Evolutionary conservation across 2,797 vertebrate species (phyloP).

Genomic region (Trachurus trachurus): DNA sequence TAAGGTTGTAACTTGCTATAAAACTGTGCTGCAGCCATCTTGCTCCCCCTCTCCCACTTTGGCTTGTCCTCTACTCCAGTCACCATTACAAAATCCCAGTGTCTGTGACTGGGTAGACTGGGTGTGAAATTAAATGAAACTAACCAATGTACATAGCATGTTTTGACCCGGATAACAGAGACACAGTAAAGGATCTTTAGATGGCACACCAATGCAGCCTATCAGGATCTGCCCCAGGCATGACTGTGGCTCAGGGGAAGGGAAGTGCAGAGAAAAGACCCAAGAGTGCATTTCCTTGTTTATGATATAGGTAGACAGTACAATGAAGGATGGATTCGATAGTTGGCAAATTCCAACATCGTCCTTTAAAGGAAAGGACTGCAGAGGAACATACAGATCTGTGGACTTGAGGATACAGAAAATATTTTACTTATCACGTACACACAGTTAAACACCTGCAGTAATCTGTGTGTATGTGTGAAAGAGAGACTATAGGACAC

Average conservation of each 20-base stretch:
- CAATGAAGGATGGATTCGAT: neutral
- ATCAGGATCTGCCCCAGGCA: too few relatives aligned
- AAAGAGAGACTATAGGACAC: neutral
- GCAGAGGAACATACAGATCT: constrained; percentile 34
- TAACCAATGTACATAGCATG: too few relatives aligned
- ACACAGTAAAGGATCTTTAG: too few relatives aligned
- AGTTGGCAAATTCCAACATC: neutral
- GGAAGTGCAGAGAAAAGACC: too few relatives aligned
- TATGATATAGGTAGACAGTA: too few relatives aligned
- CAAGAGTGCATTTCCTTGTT: too few relatives aligned
- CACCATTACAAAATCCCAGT: neutral
- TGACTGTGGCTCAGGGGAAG: too few relatives aligned
- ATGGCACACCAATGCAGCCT: too few relatives aligned
- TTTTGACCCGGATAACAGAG: too few relatives aligned
- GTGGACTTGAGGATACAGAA: constrained; percentile 57
- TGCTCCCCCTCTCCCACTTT: too few relatives aligned
- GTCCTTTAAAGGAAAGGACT: constrained; percentile 11
- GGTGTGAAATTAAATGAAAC: neutral
- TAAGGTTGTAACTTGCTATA: too few relatives aligned
- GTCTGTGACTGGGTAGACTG: neutral
- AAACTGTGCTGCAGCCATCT: too few relatives aligned
- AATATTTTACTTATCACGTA: constrained; percentile 64
- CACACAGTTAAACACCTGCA: constrained; percentile 2
- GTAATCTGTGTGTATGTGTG: constrained; percentile 16
- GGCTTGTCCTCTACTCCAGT: neutral